A percentile compares a stretch with the other conserved stretches of the same genome.
phyloP scores from a whole-genome alignment of 2,113 vertebrate genomes.

The Thinocorus orbignyianus region DNA sequence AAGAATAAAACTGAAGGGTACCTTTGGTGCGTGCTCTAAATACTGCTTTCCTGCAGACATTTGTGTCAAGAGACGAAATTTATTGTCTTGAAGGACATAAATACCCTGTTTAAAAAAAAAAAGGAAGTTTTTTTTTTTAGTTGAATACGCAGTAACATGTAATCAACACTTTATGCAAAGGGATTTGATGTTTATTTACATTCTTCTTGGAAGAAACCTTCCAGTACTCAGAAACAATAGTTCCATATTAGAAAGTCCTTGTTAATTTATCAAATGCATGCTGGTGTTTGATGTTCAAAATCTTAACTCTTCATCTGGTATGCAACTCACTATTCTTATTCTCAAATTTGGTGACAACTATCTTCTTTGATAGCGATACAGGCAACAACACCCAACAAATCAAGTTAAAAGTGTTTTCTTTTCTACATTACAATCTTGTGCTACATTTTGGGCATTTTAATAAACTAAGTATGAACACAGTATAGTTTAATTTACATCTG shows the following conservation, averaged over 20 bases:
- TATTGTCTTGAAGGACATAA: conserved; percentile 96
- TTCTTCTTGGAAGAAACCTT: too few species aligned
- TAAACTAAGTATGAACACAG: neutral
- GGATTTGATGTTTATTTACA: too few species aligned
- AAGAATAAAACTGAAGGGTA: conserved; percentile 29
- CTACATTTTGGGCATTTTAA: neutral
- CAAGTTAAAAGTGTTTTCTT: neutral
- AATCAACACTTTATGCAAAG: neutral
- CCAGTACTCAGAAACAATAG: too few species aligned
- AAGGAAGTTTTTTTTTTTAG: neutral
- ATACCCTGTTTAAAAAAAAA: conserved; percentile 81
- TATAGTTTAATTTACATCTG: neutral
- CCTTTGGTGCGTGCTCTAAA: conserved; percentile 94
- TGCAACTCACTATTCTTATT: neutral
- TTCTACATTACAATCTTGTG: neutral
- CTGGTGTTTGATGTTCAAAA: neutral
- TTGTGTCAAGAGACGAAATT: conserved; percentile 88
- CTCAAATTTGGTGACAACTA: neutral
- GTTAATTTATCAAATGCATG: neutral
- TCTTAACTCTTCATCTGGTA: neutral
- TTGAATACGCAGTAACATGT: neutral
- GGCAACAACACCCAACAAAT: neutral
- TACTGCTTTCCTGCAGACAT: conserved; percentile 94
- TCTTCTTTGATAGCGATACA: neutral
- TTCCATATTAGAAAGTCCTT: too few species aligned